These are phyloP conservation scores for Chrosomus eos DNA, from an alignment of 2,797 vertebrate genomes.

Conservation along the genomic window DNA sequence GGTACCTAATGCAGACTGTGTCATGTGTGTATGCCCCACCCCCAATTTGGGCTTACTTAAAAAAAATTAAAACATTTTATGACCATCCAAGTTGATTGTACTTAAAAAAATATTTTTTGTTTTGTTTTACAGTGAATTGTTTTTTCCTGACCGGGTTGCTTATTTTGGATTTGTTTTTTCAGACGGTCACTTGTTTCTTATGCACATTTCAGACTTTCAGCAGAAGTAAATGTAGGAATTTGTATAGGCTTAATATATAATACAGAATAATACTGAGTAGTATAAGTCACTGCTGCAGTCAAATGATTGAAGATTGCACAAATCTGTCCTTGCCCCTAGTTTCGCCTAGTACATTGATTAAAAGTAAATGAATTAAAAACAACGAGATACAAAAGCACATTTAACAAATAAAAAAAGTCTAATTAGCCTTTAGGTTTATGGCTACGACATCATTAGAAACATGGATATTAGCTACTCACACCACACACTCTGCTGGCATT, in stretches of 20 bases:
- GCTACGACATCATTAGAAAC: slow-evolving; percentile 57
- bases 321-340: slow-evolving; percentile 15
- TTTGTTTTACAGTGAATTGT: no score
- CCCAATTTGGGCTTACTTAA: background rate
- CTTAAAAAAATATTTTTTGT: no score
- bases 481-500: slow-evolving; percentile 69
- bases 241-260: background rate
- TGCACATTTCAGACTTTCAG: background rate
- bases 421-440: slow-evolving; percentile 46
- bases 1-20: background rate
- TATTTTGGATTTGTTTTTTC: background rate
- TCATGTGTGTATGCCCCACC: background rate
- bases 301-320: background rate
- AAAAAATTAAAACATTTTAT: no score
- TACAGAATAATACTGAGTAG: background rate
- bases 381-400: background rate
- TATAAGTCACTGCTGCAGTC: background rate
- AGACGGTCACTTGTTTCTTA: background rate
- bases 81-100: no score
- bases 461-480: slow-evolving; percentile 59
- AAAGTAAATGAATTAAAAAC: slow-evolving; percentile 26
- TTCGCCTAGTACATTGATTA: slow-evolving; percentile 1
- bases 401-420: slow-evolving; percentile 36
- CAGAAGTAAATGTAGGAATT: background rate
- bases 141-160: background rate